A percentile compares a stretch with the other conserved stretches of the same genome.
Evolutionary conservation across 2,797 vertebrate species (phyloP).

Genomic region (Lutjanus campechanus): DNA sequence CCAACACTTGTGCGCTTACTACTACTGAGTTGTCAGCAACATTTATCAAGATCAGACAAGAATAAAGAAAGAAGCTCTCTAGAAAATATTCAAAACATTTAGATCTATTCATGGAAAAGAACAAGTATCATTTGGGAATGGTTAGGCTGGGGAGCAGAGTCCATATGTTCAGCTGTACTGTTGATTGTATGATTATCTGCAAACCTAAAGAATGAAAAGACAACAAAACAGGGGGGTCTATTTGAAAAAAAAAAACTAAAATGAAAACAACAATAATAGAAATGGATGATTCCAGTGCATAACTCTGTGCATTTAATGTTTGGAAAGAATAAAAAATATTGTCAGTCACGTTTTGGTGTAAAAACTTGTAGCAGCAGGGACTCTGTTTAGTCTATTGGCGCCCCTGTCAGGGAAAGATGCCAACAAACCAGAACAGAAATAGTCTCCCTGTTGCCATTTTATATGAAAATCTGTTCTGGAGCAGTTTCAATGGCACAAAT

Average conservation of each 20-base stretch:
- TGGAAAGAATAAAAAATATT: background rate
- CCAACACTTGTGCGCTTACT: constrained; percentile 42
- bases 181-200: background rate
- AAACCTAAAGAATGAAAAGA: background rate
- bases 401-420: constrained; percentile 45
- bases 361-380: constrained; percentile 15
- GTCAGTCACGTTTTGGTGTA: constrained; percentile 28
- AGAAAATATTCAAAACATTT: constrained; percentile 1
- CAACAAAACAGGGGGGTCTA: background rate
- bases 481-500: constrained; percentile 9
- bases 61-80: constrained; percentile 15
- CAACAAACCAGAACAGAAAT: constrained; percentile 33
- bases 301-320: background rate
- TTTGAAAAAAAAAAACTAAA: background rate
- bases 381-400: constrained; percentile 45
- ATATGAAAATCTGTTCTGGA: constrained; percentile 4
- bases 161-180: constrained; percentile 2
- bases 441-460: constrained; percentile 26
- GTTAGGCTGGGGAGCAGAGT: background rate
- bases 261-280: background rate
- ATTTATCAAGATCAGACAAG: constrained; percentile 19
- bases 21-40: constrained; percentile 22
- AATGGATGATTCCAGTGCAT: background rate
- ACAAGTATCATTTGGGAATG: constrained; percentile 16
- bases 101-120: background rate